Percentiles rank a stretch among this genome's conserved stretches.
These are phyloP conservation scores for Dasysyrphus tricinctus DNA, from an alignment of 2,888 invertebrate species.

Conservation along the genomic window DNA sequence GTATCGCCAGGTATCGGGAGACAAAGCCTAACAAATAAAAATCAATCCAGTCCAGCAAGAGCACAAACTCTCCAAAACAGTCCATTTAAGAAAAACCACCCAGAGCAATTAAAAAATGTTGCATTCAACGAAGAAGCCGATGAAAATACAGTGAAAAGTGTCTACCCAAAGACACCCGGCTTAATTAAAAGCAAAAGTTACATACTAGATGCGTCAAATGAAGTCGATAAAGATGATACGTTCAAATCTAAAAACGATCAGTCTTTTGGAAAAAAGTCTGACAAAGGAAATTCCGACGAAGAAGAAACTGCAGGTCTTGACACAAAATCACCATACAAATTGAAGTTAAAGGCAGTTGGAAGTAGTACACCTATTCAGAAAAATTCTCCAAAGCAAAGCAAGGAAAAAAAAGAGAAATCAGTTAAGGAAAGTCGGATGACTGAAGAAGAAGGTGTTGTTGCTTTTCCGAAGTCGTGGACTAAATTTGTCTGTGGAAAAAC, in stretches of 20 bases:
- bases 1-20: not conserved
- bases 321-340: constrained; percentile 68
- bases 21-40: not conserved
- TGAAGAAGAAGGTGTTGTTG: constrained; percentile 85
- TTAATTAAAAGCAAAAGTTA: constrained; percentile 75
- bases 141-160: constrained; percentile 72
- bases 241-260: constrained; percentile 30
- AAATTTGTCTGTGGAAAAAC: constrained; percentile 72
- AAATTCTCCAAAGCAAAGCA: constrained; percentile 35
- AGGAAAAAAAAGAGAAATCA: constrained; percentile 7
- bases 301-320: constrained; percentile 27
- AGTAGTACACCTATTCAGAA: constrained; percentile 61
- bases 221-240: constrained; percentile 44
- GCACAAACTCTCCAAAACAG: not conserved
- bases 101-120: constrained; percentile 74
- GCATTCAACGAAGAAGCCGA: constrained; percentile 73
- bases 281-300: constrained; percentile 7
- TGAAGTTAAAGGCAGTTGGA: constrained; percentile 42
- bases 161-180: constrained; percentile 79
- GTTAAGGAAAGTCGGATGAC: constrained; percentile 79
- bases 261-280: not conserved
- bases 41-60: constrained; percentile 46
- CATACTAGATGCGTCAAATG: constrained; percentile 59
- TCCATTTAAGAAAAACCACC: constrained; percentile 10
- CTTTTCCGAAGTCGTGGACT: constrained; percentile 81